Conservation (phyloP, 2,888 invertebrate species). For the Leucoptera coffeella region DNA sequence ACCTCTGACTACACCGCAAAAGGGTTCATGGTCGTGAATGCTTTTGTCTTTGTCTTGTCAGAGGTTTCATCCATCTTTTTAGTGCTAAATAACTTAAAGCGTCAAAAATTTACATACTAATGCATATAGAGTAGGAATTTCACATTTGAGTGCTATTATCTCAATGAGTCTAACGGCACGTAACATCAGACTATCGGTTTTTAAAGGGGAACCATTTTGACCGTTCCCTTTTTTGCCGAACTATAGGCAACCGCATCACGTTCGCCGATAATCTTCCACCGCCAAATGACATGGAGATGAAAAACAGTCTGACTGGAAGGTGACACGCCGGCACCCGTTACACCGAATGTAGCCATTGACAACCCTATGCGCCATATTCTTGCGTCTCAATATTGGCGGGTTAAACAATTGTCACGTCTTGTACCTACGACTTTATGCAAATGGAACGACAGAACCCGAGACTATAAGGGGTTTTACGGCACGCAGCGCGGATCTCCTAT, state of each 20-base stretch:
- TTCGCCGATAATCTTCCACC: conserved; percentile 15
- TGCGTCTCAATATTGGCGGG: conserved; percentile 6
- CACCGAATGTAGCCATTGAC: conserved; percentile 2
- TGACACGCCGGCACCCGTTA: too few relatives aligned
- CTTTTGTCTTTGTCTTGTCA: too few relatives aligned
- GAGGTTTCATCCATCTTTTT: too few relatives aligned
- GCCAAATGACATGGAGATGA: conserved; percentile 25
- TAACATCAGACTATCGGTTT: conserved; percentile 5
- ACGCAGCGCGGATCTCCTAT: conserved; percentile 9
- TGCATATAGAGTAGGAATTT: too few relatives aligned
- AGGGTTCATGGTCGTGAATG: too few relatives aligned
- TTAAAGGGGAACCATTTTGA: conserved; percentile 5
- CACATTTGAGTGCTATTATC: too few relatives aligned
- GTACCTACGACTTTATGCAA: conserved; percentile 13
- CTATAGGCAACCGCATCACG: conserved; percentile 20
- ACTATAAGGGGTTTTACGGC: conserved; percentile 13
- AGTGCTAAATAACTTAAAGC: too few relatives aligned
- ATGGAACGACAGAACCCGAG: conserved; percentile 9
- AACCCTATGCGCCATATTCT: conserved; percentile 3
- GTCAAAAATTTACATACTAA: too few relatives aligned
- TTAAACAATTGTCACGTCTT: conserved; percentile 16
- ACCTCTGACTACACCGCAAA: too few relatives aligned
- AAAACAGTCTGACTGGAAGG: too few relatives aligned
- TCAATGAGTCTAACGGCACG: conserved; percentile 5
- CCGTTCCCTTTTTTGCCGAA: conserved; percentile 7